Conservation (phyloP, 1,140 invertebrate species). For the Zaprionus lachaisei region DNA sequence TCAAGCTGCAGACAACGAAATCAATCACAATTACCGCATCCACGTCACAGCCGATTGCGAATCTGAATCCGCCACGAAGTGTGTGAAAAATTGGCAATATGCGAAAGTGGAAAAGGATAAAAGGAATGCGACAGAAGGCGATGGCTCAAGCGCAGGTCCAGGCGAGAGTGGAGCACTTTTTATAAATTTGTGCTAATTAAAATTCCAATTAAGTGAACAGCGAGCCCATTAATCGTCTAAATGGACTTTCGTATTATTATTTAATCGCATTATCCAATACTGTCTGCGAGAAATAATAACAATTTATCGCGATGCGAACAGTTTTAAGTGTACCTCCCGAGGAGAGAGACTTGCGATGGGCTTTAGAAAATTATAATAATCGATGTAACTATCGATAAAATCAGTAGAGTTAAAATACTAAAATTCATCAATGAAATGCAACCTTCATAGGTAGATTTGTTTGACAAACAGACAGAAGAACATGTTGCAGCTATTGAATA, state of each 20-base stretch:
- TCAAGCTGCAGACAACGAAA: conserved; percentile 69
- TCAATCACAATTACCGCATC: conserved; percentile 72
- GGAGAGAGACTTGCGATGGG: background rate
- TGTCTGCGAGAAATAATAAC: background rate
- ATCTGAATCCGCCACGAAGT: conserved; percentile 7
- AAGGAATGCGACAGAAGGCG: conserved; percentile 41
- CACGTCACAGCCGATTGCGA: conserved; percentile 13
- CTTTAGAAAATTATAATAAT: too few species aligned
- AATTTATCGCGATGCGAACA: background rate
- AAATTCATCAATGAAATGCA: too few species aligned
- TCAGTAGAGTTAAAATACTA: too few species aligned
- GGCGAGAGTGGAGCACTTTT: conserved; percentile 4
- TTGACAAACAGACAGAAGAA: too few species aligned
- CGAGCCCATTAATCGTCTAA: background rate
- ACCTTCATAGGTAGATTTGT: too few species aligned
- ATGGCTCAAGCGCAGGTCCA: background rate
- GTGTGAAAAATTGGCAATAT: conserved; percentile 54
- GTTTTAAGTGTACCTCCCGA: background rate
- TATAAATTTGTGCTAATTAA: conserved; percentile 62
- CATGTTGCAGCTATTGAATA: too few species aligned
- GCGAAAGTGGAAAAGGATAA: conserved; percentile 51
- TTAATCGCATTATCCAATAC: conserved; percentile 8
- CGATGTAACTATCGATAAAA: too few species aligned
- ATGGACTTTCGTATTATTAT: conserved; percentile 15
- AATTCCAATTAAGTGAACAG: conserved; percentile 51